Evolutionary conservation across 1,140 invertebrate genomes (phyloP), one percentile per base, ranked within the genome.

Genomic region (Zaprionus ghesquierei): DNA sequence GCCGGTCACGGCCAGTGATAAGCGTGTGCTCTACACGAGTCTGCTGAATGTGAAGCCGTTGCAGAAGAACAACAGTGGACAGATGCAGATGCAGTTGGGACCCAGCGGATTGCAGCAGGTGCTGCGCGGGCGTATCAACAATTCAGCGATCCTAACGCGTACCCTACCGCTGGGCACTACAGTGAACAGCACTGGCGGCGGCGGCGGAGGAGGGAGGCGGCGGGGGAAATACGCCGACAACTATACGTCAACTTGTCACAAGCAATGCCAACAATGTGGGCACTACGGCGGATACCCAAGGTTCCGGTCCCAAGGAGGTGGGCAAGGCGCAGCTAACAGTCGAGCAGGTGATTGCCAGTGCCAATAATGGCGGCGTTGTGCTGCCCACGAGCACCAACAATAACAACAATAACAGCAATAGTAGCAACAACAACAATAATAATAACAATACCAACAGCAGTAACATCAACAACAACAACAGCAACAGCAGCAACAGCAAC

Each of bases 61-160:
- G 64, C 90, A 91, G 33, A 91, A 92, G 70, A 92, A 92, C 62
- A 92, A 92, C 69, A 77, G 81, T 23, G 90, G 90, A 1, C 90
- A 90, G 62, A 89, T 91, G 84, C 90, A 91, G 65, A 89, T 92
- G 85, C 90, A 91, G 31, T 56, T 92, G 18, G 79, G 81, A 4
- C 70, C 89, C 2, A 80, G 64, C 8, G 90, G 79, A 18, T 62
- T 92, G 63, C 73, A 82, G 35, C 90, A 92, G 46, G 75, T 91
- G 50, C 62, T 91, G 3, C 85, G 90, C 2, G 77, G 81, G n/a
- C 78, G 90, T 2, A 68, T 92, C 4, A 92, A 90, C 53, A 90
- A 89, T 53, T 86, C 82, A 64, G 79, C 90, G 0, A 90, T 92
- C 10, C 75, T 92, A n/a, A 80, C 90, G n/a, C 75, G 90, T 1